These are phyloP conservation scores for Premnoplex brunnescens DNA, from an alignment of 2,797 vertebrate genomes.

Conservation along the genomic window DNA sequence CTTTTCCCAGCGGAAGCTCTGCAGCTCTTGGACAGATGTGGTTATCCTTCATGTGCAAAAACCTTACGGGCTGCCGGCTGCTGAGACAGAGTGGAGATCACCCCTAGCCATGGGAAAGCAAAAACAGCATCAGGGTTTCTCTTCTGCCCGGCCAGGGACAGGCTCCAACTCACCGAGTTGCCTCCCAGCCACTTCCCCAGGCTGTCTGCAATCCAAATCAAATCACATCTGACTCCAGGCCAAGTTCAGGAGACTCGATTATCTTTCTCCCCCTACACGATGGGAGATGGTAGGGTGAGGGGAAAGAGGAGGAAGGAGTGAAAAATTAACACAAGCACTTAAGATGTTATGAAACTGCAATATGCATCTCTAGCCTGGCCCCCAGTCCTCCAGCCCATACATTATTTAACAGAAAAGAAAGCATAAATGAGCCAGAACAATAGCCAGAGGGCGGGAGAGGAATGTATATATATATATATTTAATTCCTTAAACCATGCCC, in stretches of 20 bases:
- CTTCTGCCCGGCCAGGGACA: not conserved
- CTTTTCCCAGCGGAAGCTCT: not conserved
- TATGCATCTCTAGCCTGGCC: conserved; percentile 63
- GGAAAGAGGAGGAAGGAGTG: conserved; percentile 19
- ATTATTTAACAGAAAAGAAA: conserved; percentile 76
- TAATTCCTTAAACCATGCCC: conserved; percentile 63
- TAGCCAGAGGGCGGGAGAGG: conserved; percentile 48
- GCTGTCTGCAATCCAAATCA: conserved; percentile 14
- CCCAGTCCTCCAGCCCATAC: conserved; percentile 59
- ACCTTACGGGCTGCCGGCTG: not conserved
- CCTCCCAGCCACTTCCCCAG: not conserved
- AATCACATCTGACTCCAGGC: conserved; percentile 22
- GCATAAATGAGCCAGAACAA: conserved; percentile 76
- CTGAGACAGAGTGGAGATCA: not conserved
- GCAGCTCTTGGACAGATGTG: not conserved
- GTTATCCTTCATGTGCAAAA: not conserved
- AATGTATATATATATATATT: conserved; percentile 7
- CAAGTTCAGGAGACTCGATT: conserved; percentile 43
- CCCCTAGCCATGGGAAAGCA: not conserved
- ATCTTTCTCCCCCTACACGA: not conserved
- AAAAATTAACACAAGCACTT: conserved; percentile 67
- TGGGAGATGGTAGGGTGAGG: conserved; percentile 35
- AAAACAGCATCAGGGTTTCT: not conserved
- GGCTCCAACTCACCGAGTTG: not conserved
- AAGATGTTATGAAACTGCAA: conserved; percentile 66